These are phyloP conservation scores for Nebria salina DNA, from an alignment of 2,888 invertebrate species.

Conservation along the genomic window DNA sequence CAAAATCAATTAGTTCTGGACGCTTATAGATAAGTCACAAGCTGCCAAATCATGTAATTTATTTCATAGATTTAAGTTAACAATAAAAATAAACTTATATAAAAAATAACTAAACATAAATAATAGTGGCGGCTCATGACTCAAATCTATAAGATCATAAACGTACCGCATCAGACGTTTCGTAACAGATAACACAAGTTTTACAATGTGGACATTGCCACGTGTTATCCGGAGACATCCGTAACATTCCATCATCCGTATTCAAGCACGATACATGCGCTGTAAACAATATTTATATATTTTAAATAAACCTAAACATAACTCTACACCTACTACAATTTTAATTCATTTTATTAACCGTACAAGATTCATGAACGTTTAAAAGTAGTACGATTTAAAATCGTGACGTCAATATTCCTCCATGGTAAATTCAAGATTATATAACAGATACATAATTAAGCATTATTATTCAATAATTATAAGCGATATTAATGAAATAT, in stretches of 20 bases:
- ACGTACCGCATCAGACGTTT: slow-evolving; percentile 79
- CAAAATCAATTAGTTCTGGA: slow-evolving; percentile 17
- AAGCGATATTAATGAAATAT: slow-evolving; percentile 5
- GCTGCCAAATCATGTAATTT: no score
- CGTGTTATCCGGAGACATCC: slow-evolving; percentile 72
- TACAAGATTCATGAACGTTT: no score
- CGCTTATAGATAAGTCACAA: no score
- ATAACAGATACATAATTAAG: background rate
- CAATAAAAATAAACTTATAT: background rate
- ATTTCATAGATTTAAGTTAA: background rate
- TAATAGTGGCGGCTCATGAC: slow-evolving; percentile 53
- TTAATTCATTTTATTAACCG: no score
- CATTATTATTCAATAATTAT: background rate
- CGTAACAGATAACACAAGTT: slow-evolving; percentile 83
- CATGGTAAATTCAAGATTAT: no score
- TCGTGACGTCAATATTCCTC: no score
- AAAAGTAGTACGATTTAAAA: no score
- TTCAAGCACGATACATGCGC: slow-evolving; percentile 77
- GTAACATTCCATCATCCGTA: slow-evolving; percentile 72
- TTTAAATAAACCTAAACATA: background rate
- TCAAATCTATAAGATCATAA: slow-evolving; percentile 13
- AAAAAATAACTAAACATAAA: slow-evolving; percentile 11
- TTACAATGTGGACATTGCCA: slow-evolving; percentile 95
- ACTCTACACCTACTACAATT: no score
- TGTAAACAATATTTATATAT: slow-evolving; percentile 54